Evolutionary conservation across 2,797 vertebrate genomes (phyloP).

Genomic region (Anguilla megastoma): DNA sequence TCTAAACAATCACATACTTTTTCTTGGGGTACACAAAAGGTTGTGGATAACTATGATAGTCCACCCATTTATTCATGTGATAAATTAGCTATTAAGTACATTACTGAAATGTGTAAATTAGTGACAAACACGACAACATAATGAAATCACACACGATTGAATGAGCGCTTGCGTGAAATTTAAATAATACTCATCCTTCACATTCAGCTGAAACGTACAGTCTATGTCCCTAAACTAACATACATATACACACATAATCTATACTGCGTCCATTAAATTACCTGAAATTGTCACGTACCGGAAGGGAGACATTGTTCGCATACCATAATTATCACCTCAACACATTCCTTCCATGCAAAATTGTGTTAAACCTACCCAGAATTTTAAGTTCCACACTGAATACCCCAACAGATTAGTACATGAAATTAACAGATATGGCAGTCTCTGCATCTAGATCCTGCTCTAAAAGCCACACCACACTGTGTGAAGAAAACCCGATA

Average conservation of each 20-base stretch:
- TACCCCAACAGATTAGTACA: background rate
- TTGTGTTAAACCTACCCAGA: background rate
- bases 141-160: constrained; percentile 40
- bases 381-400: background rate
- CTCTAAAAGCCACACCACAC: too few species aligned
- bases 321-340: constrained; percentile 20
- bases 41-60: background rate
- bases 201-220: background rate
- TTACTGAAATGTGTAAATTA: background rate
- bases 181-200: background rate
- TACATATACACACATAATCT: background rate
- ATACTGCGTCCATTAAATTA: background rate
- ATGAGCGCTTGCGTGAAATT: constrained; percentile 53
- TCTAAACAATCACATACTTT: background rate
- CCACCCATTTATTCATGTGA: background rate
- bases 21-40: background rate
- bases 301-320: background rate
- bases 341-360: background rate
- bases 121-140: background rate
- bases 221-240: background rate
- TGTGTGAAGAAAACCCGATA: constrained; percentile 17
- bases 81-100: background rate
- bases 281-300: background rate
- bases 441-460: background rate
- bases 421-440: background rate